Conservation (phyloP, 2,797 vertebrate species). For the Diceros bicornis region DNA sequence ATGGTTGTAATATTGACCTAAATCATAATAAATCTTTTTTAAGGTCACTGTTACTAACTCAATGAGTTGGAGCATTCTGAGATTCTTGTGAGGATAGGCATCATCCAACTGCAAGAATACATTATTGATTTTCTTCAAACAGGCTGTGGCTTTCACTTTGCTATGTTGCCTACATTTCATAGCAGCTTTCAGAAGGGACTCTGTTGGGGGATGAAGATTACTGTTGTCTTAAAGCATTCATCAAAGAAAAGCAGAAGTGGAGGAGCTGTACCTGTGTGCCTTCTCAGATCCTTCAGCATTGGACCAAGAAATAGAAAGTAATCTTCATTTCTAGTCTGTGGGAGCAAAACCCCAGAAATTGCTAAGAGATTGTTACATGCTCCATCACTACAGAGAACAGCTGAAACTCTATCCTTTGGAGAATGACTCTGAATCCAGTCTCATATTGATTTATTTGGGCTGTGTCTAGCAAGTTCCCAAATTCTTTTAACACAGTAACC, state of each 20-base stretch:
- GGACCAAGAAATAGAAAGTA: neutral
- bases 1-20: slow-evolving; percentile 14
- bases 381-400: slow-evolving; percentile 13
- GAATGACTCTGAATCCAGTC: slow-evolving; percentile 28
- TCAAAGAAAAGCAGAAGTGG: neutral
- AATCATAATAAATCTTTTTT: slow-evolving; percentile 46
- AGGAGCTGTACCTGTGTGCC: neutral
- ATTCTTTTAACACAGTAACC: slow-evolving; percentile 60
- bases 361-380: slow-evolving; percentile 38
- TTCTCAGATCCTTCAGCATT: slow-evolving; percentile 51
- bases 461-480: slow-evolving; percentile 52
- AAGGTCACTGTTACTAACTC: neutral
- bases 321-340: slow-evolving; percentile 28
- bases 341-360: neutral
- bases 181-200: slow-evolving; percentile 3
- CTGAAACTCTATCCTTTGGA: slow-evolving; percentile 37
- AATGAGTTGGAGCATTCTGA: slow-evolving; percentile 4
- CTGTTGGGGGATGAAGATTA: neutral
- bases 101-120: neutral
- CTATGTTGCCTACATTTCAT: neutral
- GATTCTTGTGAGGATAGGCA: slow-evolving; percentile 16
- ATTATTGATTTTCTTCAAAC: slow-evolving; percentile 1
- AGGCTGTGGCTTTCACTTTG: neutral
- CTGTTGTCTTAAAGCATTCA: neutral
- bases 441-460: slow-evolving; percentile 36